A percentile compares a stretch with the other conserved stretches of the same genome.
Conservation (phyloP, 1,140 invertebrate species). For the Aphelinus atriplicis region DNA sequence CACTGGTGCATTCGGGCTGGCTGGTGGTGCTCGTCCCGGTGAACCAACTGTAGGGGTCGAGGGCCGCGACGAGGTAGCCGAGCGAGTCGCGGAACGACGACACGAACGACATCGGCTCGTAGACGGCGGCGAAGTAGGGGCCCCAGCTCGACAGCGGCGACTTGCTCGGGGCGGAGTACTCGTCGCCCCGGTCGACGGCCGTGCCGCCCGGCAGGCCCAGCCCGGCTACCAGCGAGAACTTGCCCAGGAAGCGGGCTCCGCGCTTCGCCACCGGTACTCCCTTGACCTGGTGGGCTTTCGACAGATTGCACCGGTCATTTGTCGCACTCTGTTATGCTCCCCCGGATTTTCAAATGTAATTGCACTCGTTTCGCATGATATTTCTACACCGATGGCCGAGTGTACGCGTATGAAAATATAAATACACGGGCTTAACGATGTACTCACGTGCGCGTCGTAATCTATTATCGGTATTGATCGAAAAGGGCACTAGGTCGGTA, state of each 20-base stretch:
- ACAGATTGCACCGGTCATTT: too few species aligned
- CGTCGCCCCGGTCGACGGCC: neutral
- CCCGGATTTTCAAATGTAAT: too few species aligned
- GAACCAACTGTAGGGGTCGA: slow-evolving; percentile 41
- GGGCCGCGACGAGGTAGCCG: slow-evolving; percentile 3
- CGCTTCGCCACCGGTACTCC: neutral
- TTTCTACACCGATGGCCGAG: neutral
- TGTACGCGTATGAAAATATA: neutral
- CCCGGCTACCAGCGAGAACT: slow-evolving; percentile 55
- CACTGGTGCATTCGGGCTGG: too few species aligned
- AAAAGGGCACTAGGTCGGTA: too few species aligned
- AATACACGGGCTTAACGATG: too few species aligned
- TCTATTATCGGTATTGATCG: too few species aligned
- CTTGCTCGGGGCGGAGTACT: neutral
- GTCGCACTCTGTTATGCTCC: too few species aligned
- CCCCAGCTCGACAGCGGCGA: slow-evolving; percentile 31
- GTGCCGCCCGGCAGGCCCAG: slow-evolving; percentile 37
- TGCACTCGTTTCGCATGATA: too few species aligned
- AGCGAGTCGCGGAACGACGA: slow-evolving; percentile 21
- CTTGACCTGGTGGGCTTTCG: neutral
- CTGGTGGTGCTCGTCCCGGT: slow-evolving; percentile 7
- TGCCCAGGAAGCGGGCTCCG: slow-evolving; percentile 48
- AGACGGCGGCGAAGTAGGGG: slow-evolving; percentile 52
- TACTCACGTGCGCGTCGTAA: too few species aligned
- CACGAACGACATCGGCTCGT: slow-evolving; percentile 48